Base-by-base conservation (phyloP, 2,888 invertebrate species). In the Ophion obscuratus region DNA sequence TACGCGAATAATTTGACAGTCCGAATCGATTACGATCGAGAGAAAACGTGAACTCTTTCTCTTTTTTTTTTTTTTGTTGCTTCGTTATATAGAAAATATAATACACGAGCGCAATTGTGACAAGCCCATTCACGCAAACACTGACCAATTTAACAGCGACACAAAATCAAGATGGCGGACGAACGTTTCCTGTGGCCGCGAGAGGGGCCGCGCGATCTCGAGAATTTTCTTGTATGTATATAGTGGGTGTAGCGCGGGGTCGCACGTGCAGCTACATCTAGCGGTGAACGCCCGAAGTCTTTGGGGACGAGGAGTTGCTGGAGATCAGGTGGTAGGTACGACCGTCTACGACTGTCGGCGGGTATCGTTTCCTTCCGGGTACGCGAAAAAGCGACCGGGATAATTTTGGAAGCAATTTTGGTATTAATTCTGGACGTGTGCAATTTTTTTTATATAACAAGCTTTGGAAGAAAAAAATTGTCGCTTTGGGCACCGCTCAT, bases 101-200 rank as follows among this genome's bases (percentile, higher is more conserved):
- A 91, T 90, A 87, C 77, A 81, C 77, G 90, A 90, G 89, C 81
- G 91, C 90, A 90, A 92, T 91, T 92, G 90, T 93, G 92, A 93
- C 92, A 93, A 92, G 91, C 91, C 92, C 92, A 92, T 92, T 92
- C 92, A 92, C 53, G 53, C 92, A 92, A 90, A 90, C 91, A 92
- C 91, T 91, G 92, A 90, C 91, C 91, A 92, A 92, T 92, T 92
- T 89, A 89, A 90, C 89, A 88, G 78, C 68, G 68, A 78, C 68
- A 78, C 75, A 78, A 87, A 88, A 87, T 86, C 90, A 91, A 92
- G 92, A 93, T 93, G 92, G 93, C 91, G 90, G 89, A 87, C 83
- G 80, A 88, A 90, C 88, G 87, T 90, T 91, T 90, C 90, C 89
- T 88, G 88, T 89, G 88, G 84, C 85, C 82, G 81, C 75, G 57